A percentile compares a stretch with the other conserved stretches of the same genome.
phyloP scores from a whole-genome alignment of 1,140 invertebrate species.

The Drosophila nasuta region DNA sequence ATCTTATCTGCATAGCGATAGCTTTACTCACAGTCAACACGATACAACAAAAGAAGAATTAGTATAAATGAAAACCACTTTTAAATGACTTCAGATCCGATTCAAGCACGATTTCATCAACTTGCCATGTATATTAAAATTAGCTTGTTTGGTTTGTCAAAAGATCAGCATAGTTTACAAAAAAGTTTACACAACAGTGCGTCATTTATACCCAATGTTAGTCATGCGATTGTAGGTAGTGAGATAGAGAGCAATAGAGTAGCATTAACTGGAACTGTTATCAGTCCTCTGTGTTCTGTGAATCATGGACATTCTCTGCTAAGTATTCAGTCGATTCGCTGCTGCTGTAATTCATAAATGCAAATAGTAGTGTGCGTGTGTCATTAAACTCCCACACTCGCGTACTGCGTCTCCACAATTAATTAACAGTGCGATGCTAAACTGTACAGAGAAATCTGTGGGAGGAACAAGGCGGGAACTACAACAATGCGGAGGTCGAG shows the following conservation, averaged over 20 bases:
- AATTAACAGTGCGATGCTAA: slow-evolving; percentile 62
- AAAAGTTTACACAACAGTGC: neutral
- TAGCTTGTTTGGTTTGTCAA: neutral
- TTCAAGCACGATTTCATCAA: neutral
- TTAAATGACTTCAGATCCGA: neutral
- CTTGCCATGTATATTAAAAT: neutral
- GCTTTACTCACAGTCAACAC: slow-evolving; percentile 16
- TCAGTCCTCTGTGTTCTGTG: slow-evolving; percentile 3
- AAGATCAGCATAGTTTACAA: neutral
- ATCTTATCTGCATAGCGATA: slow-evolving; percentile 41
- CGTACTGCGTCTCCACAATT: slow-evolving; percentile 32
- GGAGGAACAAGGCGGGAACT: slow-evolving; percentile 4
- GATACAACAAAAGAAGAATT: slow-evolving; percentile 7
- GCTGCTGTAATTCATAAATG: slow-evolving; percentile 8
- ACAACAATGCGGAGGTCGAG: neutral
- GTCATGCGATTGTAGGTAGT: neutral
- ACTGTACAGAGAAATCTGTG: slow-evolving; percentile 44
- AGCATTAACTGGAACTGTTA: slow-evolving; percentile 9
- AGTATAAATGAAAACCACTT: slow-evolving; percentile 7
- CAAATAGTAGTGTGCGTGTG: neutral
- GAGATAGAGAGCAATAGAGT: slow-evolving; percentile 3
- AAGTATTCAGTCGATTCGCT: neutral
- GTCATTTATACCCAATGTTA: slow-evolving; percentile 2
- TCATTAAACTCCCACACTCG: slow-evolving; percentile 19
- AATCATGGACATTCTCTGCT: slow-evolving; percentile 8